Evolutionary conservation across 2,888 invertebrate species (phyloP).

Genomic region (Cynaeus angustus): DNA sequence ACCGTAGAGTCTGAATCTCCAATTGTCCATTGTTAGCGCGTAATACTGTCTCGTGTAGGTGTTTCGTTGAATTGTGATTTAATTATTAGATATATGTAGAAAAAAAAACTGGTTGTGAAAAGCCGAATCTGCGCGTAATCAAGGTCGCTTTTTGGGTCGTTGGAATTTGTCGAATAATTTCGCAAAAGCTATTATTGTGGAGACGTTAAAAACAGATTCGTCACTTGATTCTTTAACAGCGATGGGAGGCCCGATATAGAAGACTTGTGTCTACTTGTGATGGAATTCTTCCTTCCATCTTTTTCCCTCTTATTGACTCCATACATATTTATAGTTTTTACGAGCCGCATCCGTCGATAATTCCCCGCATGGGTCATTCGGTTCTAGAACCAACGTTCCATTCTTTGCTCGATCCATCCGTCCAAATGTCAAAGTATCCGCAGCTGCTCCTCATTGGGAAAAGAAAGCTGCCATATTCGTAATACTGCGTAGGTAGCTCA

Average conservation of each 20-base stretch:
- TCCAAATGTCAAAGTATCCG: constrained; percentile 37
- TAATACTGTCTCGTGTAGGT: constrained; percentile 21
- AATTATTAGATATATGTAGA: constrained; percentile 28
- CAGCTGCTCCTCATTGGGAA: constrained; percentile 30
- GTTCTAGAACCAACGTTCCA: constrained; percentile 42
- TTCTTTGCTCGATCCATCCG: constrained; percentile 34
- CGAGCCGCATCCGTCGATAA: constrained; percentile 43
- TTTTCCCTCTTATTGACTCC: constrained; percentile 14
- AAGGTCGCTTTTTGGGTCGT: constrained; percentile 24
- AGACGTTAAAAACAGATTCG: constrained; percentile 32
- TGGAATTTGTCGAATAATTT: constrained; percentile 17
- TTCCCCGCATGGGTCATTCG: constrained; percentile 44
- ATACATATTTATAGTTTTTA: constrained; percentile 40
- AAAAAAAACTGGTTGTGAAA: constrained; percentile 36
- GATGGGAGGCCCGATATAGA: constrained; percentile 17
- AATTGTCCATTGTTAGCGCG: constrained; percentile 13
- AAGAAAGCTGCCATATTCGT: constrained; percentile 35
- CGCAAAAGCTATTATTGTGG: constrained; percentile 8
- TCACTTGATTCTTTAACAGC: constrained; percentile 21
- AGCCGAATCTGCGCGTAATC: constrained; percentile 16
- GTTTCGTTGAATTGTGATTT: constrained; percentile 36
- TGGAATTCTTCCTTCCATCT: constrained; percentile 12
- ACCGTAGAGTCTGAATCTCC: constrained; percentile 2
- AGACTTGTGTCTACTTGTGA: constrained; percentile 12
- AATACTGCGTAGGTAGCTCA: constrained; percentile 20